Evolutionary conservation across 2,888 invertebrate genomes (phyloP).

Genomic region (Noctua janthe): DNA sequence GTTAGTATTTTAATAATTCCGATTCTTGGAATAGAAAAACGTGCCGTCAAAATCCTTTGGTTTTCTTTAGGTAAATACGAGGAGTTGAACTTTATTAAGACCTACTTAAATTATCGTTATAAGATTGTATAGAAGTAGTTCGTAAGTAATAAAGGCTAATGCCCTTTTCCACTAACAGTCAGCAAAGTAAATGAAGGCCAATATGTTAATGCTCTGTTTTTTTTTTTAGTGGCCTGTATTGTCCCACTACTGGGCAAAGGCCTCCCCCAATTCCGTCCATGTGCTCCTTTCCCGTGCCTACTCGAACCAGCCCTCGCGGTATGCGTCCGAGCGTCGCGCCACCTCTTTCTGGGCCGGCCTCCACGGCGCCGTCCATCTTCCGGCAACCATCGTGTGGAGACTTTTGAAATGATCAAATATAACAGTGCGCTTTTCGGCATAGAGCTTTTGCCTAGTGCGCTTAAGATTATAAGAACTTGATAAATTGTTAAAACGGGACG

Average conservation of each 20-base stretch:
- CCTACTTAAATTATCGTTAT: not conserved
- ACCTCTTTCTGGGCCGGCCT: too few species aligned
- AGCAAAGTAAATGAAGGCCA: not conserved
- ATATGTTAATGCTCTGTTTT: not conserved
- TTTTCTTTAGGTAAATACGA: not conserved
- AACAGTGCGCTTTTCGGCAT: not conserved
- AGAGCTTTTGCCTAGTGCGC: not conserved
- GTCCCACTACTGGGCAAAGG: too few species aligned
- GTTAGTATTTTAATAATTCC: not conserved
- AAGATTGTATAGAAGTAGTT: not conserved
- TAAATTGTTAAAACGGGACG: not conserved
- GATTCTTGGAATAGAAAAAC: not conserved
- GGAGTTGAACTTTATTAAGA: not conserved
- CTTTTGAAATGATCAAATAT: not conserved
- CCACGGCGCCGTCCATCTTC: too few species aligned
- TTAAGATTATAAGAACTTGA: not conserved
- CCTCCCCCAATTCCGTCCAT: too few species aligned
- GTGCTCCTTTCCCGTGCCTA: too few species aligned
- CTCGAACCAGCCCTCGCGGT: too few species aligned
- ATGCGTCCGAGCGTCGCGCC: too few species aligned
- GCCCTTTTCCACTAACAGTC: not conserved
- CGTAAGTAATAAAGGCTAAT: not conserved
- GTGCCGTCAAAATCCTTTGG: not conserved
- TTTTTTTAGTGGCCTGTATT: too few species aligned
- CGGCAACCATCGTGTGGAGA: too few species aligned